Evolutionary conservation across 2,888 invertebrate genomes (phyloP), one percentile per base, ranked within the genome.

Genomic region (Drosophila pseudotakahashii): DNA sequence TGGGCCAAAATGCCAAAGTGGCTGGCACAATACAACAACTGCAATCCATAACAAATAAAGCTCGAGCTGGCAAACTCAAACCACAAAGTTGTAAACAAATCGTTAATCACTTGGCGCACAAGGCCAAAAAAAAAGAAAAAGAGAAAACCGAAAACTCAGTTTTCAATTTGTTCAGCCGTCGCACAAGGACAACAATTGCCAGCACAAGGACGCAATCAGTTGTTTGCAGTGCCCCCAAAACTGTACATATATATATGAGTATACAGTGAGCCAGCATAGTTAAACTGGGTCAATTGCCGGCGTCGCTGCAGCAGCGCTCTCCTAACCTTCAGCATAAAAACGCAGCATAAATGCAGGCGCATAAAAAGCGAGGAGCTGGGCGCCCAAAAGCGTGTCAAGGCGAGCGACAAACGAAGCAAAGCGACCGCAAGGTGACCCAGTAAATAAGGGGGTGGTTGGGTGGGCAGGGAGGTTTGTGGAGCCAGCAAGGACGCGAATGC

Each of bases 311-410:
- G 45, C 44, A 62, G 61, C 64, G 64, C 52, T 45, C 37, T 16
- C 44, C 52, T 66, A 66, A 66, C 64, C 64, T 66, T 66, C 64
- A 66, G 53, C 64, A 66, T 66, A 54, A 77, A 78, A 57, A 73
- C 47, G 80, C 77, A 87, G 81, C 82, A 84, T 86, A 87, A 86
- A 78, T 86, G 79, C 84, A 73, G 76, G 76, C 79, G 73, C 72
- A 59, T 58, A 58, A 55, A 61, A 58, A 37, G 72, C 59, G 47
- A 60, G 57, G 39, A 50, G 55, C 44, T 44, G 61, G 41, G 76
- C 62, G 48, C 41, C 48, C 45, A 67, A 75, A 85, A 82, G 72
- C 80, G 54, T 86, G 86, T 86, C 82, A 82, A 82, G 81, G 85
- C 81, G 67, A 80, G 54, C 52, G 23, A 42, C 59, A 60, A 63